Percentiles rank a stretch among this genome's conserved stretches.
phyloP scores from a whole-genome alignment of 2,113 vertebrate genomes.

The Pavo muticus region DNA sequence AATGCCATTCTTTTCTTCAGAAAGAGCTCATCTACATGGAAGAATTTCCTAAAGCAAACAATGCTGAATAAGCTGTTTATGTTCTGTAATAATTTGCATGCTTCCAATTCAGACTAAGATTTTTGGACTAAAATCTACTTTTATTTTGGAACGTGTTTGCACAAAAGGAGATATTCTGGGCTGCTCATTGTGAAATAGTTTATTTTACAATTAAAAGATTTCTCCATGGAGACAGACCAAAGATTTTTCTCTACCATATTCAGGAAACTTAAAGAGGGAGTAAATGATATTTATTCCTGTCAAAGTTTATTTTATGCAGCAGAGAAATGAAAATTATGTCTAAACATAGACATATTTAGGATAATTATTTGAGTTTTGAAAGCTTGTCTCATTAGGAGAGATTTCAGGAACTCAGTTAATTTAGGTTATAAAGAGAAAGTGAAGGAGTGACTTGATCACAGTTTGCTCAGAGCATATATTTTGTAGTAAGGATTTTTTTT shows the following conservation, averaged over 20 bases:
- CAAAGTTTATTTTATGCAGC: background rate
- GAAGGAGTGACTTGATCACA: background rate
- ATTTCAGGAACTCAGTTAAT: background rate
- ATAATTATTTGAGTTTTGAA: background rate
- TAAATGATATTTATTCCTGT: background rate
- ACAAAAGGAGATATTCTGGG: background rate
- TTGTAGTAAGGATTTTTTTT: background rate
- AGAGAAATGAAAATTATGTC: background rate
- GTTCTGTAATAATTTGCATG: background rate
- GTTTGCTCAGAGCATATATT: background rate
- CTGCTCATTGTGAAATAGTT: constrained; percentile 12
- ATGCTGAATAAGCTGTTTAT: constrained; percentile 43
- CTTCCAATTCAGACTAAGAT: background rate
- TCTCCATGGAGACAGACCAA: background rate
- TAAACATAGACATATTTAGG: background rate
- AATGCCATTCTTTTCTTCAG: background rate
- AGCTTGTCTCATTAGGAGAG: background rate
- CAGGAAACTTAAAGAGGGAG: background rate
- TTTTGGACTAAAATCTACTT: constrained; percentile 14
- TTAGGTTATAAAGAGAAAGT: background rate
- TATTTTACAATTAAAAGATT: constrained; percentile 6
- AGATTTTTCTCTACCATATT: background rate
- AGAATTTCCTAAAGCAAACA: background rate
- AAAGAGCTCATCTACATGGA: background rate
- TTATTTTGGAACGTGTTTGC: background rate